Percentiles rank a stretch among this genome's conserved stretches.
These are phyloP conservation scores for Metalampra italica DNA, from an alignment of 2,888 invertebrate genomes.

Conservation along the genomic window DNA sequence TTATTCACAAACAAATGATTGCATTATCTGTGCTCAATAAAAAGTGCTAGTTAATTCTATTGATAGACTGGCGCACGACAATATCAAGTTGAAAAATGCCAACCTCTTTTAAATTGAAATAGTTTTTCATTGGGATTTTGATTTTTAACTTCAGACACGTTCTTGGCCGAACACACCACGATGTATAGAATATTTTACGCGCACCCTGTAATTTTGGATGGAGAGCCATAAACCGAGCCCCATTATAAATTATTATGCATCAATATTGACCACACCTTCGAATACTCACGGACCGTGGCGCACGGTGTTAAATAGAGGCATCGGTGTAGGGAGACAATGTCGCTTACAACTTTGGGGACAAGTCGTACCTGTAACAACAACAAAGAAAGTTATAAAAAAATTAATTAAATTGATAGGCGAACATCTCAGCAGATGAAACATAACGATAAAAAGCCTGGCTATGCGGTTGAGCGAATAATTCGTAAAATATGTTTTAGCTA, in stretches of 20 bases:
- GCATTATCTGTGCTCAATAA: neutral
- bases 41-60: neutral
- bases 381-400: no score
- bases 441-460: no score
- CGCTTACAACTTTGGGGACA: constrained; percentile 6
- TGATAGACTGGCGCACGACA: neutral
- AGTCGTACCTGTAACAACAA: constrained; percentile 37
- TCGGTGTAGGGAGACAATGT: constrained; percentile 28
- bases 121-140: no score
- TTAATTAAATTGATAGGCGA: no score
- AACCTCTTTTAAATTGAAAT: no score
- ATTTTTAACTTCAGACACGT: no score
- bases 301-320: constrained; percentile 44
- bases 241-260: neutral
- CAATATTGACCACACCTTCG: constrained; percentile 37
- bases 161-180: no score
- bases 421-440: no score
- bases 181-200: neutral
- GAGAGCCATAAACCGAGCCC: neutral
- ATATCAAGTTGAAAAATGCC: no score
- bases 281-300: constrained; percentile 33
- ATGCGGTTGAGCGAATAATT: no score
- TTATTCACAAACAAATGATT: neutral
- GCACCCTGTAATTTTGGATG: neutral
- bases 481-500: no score